Evolutionary conservation across 2,113 vertebrate genomes (phyloP).

Genomic region (Podarcis muralis): DNA sequence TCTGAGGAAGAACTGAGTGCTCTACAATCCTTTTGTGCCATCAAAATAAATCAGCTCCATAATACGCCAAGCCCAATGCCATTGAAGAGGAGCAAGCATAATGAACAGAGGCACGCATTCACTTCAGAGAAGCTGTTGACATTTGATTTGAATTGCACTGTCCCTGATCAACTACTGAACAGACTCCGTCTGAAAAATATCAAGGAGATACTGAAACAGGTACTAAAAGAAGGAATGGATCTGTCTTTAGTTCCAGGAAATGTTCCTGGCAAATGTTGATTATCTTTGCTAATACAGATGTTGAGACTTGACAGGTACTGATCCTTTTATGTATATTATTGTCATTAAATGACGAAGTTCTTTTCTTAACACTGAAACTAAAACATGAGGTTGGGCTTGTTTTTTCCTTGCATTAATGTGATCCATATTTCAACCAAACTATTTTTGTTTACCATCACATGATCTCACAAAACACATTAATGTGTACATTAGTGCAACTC

Average conservation of each 20-base stretch:
- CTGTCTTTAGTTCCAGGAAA: fast-evolving
- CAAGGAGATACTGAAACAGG: constrained; percentile 65
- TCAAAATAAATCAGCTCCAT: constrained; percentile 49
- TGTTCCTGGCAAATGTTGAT: background rate
- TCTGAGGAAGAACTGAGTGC: constrained; percentile 26
- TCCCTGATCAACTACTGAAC: constrained; percentile 65
- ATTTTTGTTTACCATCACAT: background rate
- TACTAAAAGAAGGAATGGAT: background rate
- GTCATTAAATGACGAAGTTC: background rate
- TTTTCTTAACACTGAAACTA: background rate
- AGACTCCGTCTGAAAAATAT: constrained; percentile 65
- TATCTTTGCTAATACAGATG: background rate
- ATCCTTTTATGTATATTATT: background rate
- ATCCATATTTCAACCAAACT: background rate
- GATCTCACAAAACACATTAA: background rate
- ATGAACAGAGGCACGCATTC: background rate
- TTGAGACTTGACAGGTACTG: background rate
- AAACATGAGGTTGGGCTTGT: background rate
- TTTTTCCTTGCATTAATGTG: background rate
- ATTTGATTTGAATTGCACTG: background rate
- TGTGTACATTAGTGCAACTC: background rate
- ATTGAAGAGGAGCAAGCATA: background rate
- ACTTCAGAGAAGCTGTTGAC: fast-evolving
- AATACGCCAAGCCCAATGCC: background rate
- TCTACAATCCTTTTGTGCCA: constrained; percentile 51